Evolutionary conservation across 2,797 vertebrate genomes (phyloP), one percentile per base, ranked within the genome.

Genomic region (Schizopygopsis malacanthus): DNA sequence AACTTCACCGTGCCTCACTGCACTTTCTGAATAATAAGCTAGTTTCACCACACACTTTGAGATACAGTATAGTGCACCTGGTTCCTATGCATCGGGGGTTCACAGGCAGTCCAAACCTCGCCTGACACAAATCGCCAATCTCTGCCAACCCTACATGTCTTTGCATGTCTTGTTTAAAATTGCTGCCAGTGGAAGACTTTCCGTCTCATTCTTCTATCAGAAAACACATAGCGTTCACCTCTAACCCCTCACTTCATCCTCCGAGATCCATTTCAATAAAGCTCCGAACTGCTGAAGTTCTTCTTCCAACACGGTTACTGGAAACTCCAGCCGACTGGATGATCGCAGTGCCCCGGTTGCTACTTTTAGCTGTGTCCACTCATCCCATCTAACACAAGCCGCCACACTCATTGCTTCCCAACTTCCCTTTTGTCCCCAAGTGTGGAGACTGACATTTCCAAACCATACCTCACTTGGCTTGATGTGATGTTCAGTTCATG

Each of bases 161-260:
- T 78, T 87, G 86, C 86, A 86, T 89, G 90, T 67, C 69, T 59
- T 37, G 77, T 77, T 85, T 78, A 83, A 79, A 88, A 87, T 81
- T 77, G 20, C 69, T 61, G 69, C 50, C 65, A 81, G 67, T 76
- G 12, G 5, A 82, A 84, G 22, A 33, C 52, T 16, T 76, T 63
- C 78, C 28, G 0, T 84, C 54, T 33, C 69, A 28, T 39, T 67
- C 39, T 83, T 86, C 82, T 25, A 65, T 79, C 82, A 83, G 82
- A 83, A 80, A 56, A 85, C 72, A 76, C 45, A 16, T 25, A 47
- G 79, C 28, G 67, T 59, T 67, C 52, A 85, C 84, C 81, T 84
- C 37, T 83, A 79, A 81, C 87, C 87, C 80, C 69, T 37, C 41
- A 13, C 20, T 15, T 8, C 61, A 28, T 52, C 45, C 59, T 88